Conservation (phyloP, 2,113 vertebrate species). For the Cnemophilus loriae region DNA sequence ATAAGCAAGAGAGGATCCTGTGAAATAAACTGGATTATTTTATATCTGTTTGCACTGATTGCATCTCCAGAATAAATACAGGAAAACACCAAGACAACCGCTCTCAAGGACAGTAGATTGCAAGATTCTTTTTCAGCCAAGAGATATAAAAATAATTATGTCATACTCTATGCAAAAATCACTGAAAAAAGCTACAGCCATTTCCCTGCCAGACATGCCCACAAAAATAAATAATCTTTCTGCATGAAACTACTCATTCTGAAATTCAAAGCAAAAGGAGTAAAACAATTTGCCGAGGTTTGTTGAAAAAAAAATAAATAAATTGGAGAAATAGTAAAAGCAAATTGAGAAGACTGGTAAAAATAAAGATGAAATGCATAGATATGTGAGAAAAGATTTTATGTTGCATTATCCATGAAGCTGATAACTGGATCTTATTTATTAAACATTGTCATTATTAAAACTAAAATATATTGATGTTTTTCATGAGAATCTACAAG, state of each 20-base stretch:
- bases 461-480: slow-evolving; percentile 71
- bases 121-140: not conserved
- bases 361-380: slow-evolving; percentile 33
- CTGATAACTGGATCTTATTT: slow-evolving; percentile 65
- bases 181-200: not conserved
- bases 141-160: not conserved
- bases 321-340: slow-evolving; percentile 12
- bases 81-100: not conserved
- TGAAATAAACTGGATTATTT: not conserved
- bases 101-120: not conserved
- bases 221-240: not conserved
- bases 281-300: not conserved
- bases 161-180: not conserved
- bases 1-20: not conserved
- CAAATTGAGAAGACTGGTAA: not conserved
- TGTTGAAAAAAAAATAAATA: not conserved
- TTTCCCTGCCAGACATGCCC: not conserved
- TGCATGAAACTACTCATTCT: not conserved
- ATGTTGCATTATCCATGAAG: slow-evolving; percentile 40
- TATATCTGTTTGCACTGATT: not conserved
- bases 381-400: slow-evolving; percentile 47
- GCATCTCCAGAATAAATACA: not conserved
- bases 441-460: slow-evolving; percentile 73
- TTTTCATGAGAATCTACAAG: slow-evolving; percentile 68
- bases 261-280: not conserved